Percentiles rank a stretch among this genome's conserved stretches.
Conservation (phyloP, 2,888 invertebrate genomes). For the Idaea biselata region DNA sequence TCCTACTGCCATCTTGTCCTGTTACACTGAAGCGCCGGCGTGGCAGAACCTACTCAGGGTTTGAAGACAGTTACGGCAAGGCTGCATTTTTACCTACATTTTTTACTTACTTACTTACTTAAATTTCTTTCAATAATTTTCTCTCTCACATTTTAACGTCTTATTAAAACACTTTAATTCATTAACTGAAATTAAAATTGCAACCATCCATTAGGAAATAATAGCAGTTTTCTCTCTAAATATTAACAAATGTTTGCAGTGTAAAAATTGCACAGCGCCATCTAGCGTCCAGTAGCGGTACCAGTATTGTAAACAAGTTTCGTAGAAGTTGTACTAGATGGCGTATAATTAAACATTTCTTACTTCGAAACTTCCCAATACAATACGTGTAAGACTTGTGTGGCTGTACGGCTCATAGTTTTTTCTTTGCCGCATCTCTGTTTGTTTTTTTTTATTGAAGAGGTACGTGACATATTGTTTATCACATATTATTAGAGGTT, state of each 20-base stretch:
- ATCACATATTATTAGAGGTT: no score
- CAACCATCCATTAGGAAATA: not conserved
- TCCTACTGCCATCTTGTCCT: constrained; percentile 41
- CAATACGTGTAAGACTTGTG: no score
- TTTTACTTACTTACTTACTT: constrained; percentile 28
- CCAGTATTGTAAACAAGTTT: constrained; percentile 9
- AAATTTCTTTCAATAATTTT: constrained; percentile 20
- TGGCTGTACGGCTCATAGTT: no score
- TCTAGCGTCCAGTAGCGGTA: constrained; percentile 59
- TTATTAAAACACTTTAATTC: constrained; percentile 5
- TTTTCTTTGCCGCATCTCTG: no score
- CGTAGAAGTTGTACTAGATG: constrained; percentile 2
- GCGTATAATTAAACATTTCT: not conserved
- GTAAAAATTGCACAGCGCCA: constrained; percentile 43
- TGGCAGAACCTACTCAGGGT: constrained; percentile 68
- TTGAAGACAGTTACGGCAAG: constrained; percentile 65
- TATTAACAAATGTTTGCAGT: constrained; percentile 4
- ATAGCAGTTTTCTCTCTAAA: constrained; percentile 3
- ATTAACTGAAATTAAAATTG: constrained; percentile 3
- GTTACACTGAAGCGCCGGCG: constrained; percentile 43
- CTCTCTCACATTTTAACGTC: not conserved
- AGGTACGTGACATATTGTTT: no score
- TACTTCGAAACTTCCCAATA: not conserved
- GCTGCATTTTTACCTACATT: constrained; percentile 41
- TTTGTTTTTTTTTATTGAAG: no score